Evolutionary conservation across 2,797 vertebrate species (phyloP), one percentile per base, ranked within the genome.

Genomic region (Sebastes hubbsi): DNA sequence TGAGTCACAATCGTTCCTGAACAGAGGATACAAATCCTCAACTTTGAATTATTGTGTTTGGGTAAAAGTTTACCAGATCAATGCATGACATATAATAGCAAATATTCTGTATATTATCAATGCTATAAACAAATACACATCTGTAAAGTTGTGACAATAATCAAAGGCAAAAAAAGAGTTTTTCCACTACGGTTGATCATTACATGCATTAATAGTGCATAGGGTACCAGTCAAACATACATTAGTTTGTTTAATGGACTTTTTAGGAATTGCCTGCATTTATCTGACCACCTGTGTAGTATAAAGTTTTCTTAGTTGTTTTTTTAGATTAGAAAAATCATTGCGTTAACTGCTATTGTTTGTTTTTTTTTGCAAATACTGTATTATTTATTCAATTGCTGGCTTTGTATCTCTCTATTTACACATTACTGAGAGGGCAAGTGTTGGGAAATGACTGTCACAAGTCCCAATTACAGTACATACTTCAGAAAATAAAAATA

Each of bases 391-490:
- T 77, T 93, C 59, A 91, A 75, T 81, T 91, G 93, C 92, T 95
- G 94, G 92, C 90, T 92, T 93, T 88, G 84, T 90, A 81, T 91
- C 84, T 87, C 58, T 84, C 82, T 92, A 92, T 93, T 83, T 93
- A 94, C 91, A 94, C 63, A 25, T 80, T 78, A 87, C 77, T 60
- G 75, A 87, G 85, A 91, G 91, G 86, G 88, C 80, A 82, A 76
- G 77, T 81, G 61, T 82, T 82, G 87, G 89, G 90, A 90, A 85
- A 87, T 88, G 82, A 89, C 80, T 32, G 61, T 89, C 86, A 91
- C 85, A 89, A 84, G 80, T 92, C 89, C 89, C 88, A 88, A 85
- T 88, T 91, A 93, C 89, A 93, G 91, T 92, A 94, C 92, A 77
- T 85, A 92, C 87, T 80, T 86, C 80, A 82, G 68, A 92, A 94